Conservation (phyloP, 2,797 vertebrate species). For the Perdix hodgsoniae region DNA sequence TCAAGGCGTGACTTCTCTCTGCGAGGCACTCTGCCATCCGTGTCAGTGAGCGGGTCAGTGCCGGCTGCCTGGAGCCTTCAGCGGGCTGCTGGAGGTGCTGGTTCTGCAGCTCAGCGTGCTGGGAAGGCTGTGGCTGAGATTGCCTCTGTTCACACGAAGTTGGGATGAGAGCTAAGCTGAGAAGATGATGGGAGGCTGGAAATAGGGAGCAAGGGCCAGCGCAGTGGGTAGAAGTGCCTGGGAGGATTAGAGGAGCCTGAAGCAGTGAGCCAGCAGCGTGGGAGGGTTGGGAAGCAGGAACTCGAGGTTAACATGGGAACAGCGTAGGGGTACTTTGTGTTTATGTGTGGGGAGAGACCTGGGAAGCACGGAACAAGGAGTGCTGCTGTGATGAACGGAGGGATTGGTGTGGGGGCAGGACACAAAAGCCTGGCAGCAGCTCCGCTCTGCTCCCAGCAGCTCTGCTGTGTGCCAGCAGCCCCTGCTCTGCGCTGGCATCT, state of each 20-base stretch:
- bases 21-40: neutral
- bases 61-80: neutral
- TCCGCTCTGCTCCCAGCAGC: neutral
- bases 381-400: neutral
- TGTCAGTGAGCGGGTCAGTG: accelerated
- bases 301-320: slow-evolving; percentile 46
- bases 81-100: neutral
- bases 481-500: neutral
- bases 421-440: neutral
- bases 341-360: neutral
- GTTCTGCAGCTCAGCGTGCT: neutral
- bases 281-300: slow-evolving; percentile 63
- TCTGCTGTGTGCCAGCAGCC: neutral
- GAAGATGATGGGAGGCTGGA: neutral
- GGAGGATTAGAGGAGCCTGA: neutral
- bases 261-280: slow-evolving; percentile 24
- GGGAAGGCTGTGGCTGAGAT: neutral
- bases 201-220: neutral
- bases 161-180: neutral
- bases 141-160: neutral
- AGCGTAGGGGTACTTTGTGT: slow-evolving; percentile 8
- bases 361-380: neutral
- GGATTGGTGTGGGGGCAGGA: neutral
- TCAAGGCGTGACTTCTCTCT: neutral
- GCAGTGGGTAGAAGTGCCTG: neutral